These are phyloP conservation scores for Nasonia vitripennis DNA, from an alignment of 1,140 invertebrate species.

Conservation along the genomic window DNA sequence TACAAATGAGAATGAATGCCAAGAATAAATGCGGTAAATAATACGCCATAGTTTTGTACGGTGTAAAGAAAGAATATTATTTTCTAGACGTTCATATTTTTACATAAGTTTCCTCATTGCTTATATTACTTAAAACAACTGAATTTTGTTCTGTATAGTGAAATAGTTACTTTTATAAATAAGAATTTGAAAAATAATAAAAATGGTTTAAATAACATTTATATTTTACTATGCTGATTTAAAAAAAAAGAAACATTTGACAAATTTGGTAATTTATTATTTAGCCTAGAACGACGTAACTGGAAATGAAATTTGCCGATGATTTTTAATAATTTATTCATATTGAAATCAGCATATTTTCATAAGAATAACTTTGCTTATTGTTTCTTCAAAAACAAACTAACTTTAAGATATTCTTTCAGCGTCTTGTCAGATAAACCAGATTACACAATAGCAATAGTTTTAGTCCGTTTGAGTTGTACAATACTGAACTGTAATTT, in stretches of 20 bases:
- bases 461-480: slow-evolving; percentile 41
- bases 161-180: slow-evolving; percentile 52
- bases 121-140: slow-evolving; percentile 47
- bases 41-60: slow-evolving; percentile 40
- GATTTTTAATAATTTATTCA: slow-evolving; percentile 21
- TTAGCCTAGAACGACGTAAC: not conserved
- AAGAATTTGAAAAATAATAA: slow-evolving; percentile 45
- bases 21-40: slow-evolving; percentile 40
- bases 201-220: slow-evolving; percentile 37
- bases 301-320: not conserved
- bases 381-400: slow-evolving; percentile 33
- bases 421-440: slow-evolving; percentile 21
- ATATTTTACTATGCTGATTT: slow-evolving; percentile 42
- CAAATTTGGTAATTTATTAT: not conserved
- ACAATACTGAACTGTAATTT: slow-evolving; percentile 47
- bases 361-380: slow-evolving; percentile 26
- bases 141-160: slow-evolving; percentile 50
- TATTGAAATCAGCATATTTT: slow-evolving; percentile 40
- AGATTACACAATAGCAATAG: slow-evolving; percentile 42
- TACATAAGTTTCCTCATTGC: slow-evolving; percentile 48
- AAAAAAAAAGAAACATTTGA: slow-evolving; percentile 35
- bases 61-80: slow-evolving; percentile 50
- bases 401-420: slow-evolving; percentile 23
- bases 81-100: slow-evolving; percentile 49
- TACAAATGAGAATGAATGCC: slow-evolving; percentile 46